Base-by-base conservation (phyloP, 2,113 vertebrate species). In the Perca fluviatilis region DNA sequence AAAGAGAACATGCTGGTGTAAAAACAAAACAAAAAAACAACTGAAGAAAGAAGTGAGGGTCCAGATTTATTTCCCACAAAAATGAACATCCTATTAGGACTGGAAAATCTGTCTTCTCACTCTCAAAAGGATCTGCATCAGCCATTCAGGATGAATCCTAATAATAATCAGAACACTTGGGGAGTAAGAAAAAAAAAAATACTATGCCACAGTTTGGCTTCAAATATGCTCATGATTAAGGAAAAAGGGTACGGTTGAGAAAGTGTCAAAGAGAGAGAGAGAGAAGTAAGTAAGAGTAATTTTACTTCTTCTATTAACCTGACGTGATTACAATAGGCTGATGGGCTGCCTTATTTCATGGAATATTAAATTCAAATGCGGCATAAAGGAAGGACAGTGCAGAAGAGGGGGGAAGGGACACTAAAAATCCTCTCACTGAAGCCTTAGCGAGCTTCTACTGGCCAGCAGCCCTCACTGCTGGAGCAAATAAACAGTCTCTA, bases 351-450 rank as follows among this genome's bases (percentile, higher is more conserved):
- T 99, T 98, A 98, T 98, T 99, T 99, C 97, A 98, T 98, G 97
- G 97, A 98, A 98, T 98, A 98, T 98, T 97, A 98, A 97, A 96
- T 98, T 98, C 96, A 97, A 97, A 98, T 97, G 96, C 94, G 94
- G 95, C 96, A 97, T 95, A 96, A 95, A 97, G 93, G 95, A 96
- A 97, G 96, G 95, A 97, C 95, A 95, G 96, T 95, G 94, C 94
- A 96, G 74, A 74, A 67, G 65, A 62, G 86, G 89, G 78, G 80
- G 75, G 77, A 87, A 86, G 85, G 60, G 84, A 82, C 73, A 80
- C 57, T 60, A 71, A 50, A 86, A 50, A 86, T 80, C 40, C 67
- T 83, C 85, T 80, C 68, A 65, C 25, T 80, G 61, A 72, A 84
- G 57, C 79, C 78, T 79, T 66, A 54, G 63, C 50, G 51, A 79